Evolutionary conservation across 2,113 vertebrate species (phyloP), one percentile per base, ranked within the genome.

Genomic region (Trochalopteron elliotii): DNA sequence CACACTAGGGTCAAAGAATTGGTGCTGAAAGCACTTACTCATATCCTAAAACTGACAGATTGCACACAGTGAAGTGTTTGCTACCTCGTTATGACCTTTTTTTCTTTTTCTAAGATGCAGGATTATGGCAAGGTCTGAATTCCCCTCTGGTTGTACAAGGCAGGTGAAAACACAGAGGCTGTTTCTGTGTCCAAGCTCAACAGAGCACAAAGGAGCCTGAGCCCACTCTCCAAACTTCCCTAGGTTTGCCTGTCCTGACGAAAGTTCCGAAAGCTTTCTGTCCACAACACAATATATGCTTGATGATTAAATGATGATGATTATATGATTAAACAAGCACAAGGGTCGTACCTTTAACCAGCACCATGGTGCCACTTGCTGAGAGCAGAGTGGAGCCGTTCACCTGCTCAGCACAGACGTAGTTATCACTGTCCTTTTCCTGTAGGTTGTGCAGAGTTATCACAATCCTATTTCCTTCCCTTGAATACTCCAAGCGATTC

Each of bases 311-410:
- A 45, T 45, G 45, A 45, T 45, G 45, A 11, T 45, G 45, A 21
- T 45, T 45, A 11, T 45, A 15, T 2, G 30, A 33, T 40, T 23
- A 65, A 83, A 55, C 6, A 65, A 81, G 53, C 7, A 24, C 40
- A 68, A 30, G 21, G 9, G 7, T 1, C 13, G 1, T 94, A 97
- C 96, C 96, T 96, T 72, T 71, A 53, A 97, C 44, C 72, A 94
- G 30, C 50, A 97, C 3, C 39, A 97, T 70, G 75, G 95, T 96
- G 79, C 87, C 92, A 0, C 4, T 67, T 0, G 14, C 65, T 9
- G 3, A n/a, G 59, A 49, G 27, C 56, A 31, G 68, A 45, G 22
- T 1, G 25, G 10, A 14, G 0, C 20, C 23, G 20, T 5, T 11
- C 40, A 52, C 1, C 4, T 31, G 4, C 10, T 17, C 33, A 16